Evolutionary conservation across 2,888 invertebrate species (phyloP).

Genomic region (Lagria hirta): DNA sequence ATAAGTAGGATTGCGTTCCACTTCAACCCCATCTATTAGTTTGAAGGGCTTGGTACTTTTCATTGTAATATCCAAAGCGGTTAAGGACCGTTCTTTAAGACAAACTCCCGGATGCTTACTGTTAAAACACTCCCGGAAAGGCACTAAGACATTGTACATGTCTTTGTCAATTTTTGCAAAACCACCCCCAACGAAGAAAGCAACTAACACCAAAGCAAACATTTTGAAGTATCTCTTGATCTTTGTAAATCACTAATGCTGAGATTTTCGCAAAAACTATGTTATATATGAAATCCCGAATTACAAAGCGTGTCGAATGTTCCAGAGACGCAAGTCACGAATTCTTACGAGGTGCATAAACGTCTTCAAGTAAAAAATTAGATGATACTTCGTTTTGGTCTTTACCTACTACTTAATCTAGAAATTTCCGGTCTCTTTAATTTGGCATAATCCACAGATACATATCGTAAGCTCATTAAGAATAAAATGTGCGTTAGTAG

Average conservation of each 20-base stretch:
- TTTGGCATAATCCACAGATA: too few species aligned
- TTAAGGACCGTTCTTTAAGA: slow-evolving; percentile 51
- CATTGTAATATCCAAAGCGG: slow-evolving; percentile 53
- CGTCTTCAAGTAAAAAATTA: slow-evolving; percentile 21
- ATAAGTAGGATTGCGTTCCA: slow-evolving; percentile 50
- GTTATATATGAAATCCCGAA: slow-evolving; percentile 41
- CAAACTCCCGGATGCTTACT: slow-evolving; percentile 50
- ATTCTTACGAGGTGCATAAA: slow-evolving; percentile 21
- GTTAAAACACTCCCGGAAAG: slow-evolving; percentile 47
- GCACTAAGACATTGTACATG: slow-evolving; percentile 29
- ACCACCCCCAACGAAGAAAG: slow-evolving; percentile 8
- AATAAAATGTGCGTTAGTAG: too few species aligned
- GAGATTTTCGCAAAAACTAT: slow-evolving; percentile 24
- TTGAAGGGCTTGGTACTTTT: slow-evolving; percentile 47
- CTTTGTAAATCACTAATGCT: slow-evolving; percentile 11
- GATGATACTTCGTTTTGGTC: slow-evolving; percentile 31
- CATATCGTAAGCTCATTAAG: too few species aligned
- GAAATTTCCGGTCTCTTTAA: slow-evolving; percentile 43
- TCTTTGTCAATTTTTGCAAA: slow-evolving; percentile 6
- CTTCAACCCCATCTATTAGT: slow-evolving; percentile 45
- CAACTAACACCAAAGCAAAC: background rate
- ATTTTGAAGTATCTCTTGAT: slow-evolving; percentile 12
- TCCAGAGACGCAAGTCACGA: slow-evolving; percentile 32
- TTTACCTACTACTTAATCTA: slow-evolving; percentile 35
- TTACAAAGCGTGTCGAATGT: slow-evolving; percentile 38